A percentile compares a stretch with the other conserved stretches of the same genome.
Evolutionary conservation across 1,140 invertebrate species (phyloP).

Genomic region (Atopsyche davidsoni): DNA sequence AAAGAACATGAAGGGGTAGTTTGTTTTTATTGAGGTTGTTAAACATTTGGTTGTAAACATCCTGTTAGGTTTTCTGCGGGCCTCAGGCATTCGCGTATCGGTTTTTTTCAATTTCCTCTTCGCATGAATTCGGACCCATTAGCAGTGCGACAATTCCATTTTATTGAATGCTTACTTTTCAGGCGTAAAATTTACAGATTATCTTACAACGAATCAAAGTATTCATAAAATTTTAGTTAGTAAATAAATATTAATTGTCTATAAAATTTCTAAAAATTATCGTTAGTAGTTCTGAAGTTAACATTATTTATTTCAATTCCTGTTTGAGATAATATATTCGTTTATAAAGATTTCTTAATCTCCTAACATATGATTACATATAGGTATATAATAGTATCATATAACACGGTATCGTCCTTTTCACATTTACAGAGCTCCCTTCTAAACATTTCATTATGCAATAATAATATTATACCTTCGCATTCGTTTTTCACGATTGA

Average conservation of each 20-base stretch:
- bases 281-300: slow-evolving; percentile 24
- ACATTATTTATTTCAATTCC: slow-evolving; percentile 29
- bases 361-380: slow-evolving; percentile 24
- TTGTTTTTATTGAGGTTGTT: too few relatives aligned
- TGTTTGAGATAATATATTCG: slow-evolving; percentile 29
- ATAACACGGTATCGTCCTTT: slow-evolving; percentile 11
- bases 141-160: too few relatives aligned
- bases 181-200: too few relatives aligned
- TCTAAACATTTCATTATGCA: slow-evolving; percentile 7
- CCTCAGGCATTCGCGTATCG: too few relatives aligned
- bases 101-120: too few relatives aligned
- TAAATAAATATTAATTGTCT: slow-evolving; percentile 13
- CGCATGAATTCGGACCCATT: too few relatives aligned
- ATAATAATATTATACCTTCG: background rate
- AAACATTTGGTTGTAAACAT: too few relatives aligned
- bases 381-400: slow-evolving; percentile 19
- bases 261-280: slow-evolving; percentile 26
- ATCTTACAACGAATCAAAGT: background rate
- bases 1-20: too few relatives aligned
- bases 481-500: slow-evolving; percentile 1
- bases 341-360: slow-evolving; percentile 17
- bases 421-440: slow-evolving; percentile 23
- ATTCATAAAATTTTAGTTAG: background rate
- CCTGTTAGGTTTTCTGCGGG: too few relatives aligned
- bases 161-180: too few relatives aligned